Evolutionary conservation across 2,888 invertebrate genomes (phyloP).

Genomic region (Pomacea canaliculata): DNA sequence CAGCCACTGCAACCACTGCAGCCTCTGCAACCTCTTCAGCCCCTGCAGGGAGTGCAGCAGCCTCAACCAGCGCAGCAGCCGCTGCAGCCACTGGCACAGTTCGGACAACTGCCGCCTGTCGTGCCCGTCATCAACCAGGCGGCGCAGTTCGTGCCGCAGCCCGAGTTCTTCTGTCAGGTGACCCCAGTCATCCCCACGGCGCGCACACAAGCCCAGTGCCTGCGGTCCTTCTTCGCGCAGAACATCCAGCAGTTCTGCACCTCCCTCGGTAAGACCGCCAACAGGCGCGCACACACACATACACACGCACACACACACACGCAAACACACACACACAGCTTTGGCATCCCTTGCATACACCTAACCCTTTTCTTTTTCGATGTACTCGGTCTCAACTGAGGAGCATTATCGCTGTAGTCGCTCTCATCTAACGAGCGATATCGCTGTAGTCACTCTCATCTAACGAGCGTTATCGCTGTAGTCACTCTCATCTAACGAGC

Average conservation of each 20-base stretch:
- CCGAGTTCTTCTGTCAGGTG: slow-evolving; percentile 11
- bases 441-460: too few relatives aligned
- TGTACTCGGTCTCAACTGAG: too few relatives aligned
- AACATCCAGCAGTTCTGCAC: neutral
- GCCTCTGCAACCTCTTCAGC: neutral
- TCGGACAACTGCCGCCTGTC: neutral
- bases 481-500: too few relatives aligned
- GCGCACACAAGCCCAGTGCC: neutral
- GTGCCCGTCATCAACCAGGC: neutral
- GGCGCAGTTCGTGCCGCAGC: neutral
- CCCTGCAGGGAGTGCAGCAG: neutral
- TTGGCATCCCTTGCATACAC: too few relatives aligned
- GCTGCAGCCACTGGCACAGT: neutral
- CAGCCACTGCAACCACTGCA: neutral
- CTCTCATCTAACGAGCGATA: too few relatives aligned
- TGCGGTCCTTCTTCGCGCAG: neutral
- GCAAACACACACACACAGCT: too few relatives aligned
- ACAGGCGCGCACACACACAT: too few relatives aligned
- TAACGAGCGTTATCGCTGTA: too few relatives aligned
- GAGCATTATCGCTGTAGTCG: too few relatives aligned
- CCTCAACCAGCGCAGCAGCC: neutral
- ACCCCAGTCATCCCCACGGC: neutral
- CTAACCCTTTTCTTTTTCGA: too few relatives aligned
- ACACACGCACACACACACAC: too few relatives aligned
- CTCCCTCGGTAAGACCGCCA: neutral